Evolutionary conservation across 2,797 vertebrate species (phyloP).

Genomic region (Phataginus tricuspis): DNA sequence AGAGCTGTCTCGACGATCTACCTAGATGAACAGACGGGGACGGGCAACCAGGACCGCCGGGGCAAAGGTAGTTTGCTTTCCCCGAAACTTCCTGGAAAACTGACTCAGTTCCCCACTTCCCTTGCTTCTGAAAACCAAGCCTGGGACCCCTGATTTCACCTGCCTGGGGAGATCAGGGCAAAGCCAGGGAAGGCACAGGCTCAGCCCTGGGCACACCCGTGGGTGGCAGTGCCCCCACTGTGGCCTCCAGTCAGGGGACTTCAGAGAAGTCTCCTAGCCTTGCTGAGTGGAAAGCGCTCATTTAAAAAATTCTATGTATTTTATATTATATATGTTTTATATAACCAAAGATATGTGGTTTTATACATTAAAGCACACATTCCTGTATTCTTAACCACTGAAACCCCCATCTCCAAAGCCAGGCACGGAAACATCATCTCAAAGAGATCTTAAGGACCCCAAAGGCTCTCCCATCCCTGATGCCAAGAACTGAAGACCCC

Average conservation of each 20-base stretch:
- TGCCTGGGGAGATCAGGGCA: not conserved
- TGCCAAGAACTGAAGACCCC: not conserved
- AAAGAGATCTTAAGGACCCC: not conserved
- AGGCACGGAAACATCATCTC: not conserved
- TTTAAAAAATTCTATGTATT: not conserved
- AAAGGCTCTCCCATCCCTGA: not conserved
- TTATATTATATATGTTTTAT: fast-evolving
- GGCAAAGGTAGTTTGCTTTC: not conserved
- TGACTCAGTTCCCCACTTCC: not conserved
- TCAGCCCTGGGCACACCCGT: not conserved
- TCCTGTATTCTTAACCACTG: not conserved
- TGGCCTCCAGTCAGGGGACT: not conserved
- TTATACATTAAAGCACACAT: not conserved
- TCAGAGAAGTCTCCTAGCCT: not conserved
- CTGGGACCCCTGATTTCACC: not conserved
- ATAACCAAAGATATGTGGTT: not conserved
- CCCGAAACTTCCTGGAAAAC: not conserved
- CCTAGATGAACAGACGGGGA: not conserved
- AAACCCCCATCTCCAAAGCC: not conserved
- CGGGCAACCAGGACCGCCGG: not conserved
- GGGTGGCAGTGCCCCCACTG: fast-evolving
- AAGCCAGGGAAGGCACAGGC: not conserved
- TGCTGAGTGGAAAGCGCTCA: not conserved
- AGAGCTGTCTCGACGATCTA: fast-evolving
- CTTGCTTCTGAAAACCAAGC: not conserved